Percentiles rank a stretch among this genome's conserved stretches.
These are phyloP conservation scores for Leptinotarsa tumamoca DNA, from an alignment of 2,888 invertebrate species.

Conservation along the genomic window DNA sequence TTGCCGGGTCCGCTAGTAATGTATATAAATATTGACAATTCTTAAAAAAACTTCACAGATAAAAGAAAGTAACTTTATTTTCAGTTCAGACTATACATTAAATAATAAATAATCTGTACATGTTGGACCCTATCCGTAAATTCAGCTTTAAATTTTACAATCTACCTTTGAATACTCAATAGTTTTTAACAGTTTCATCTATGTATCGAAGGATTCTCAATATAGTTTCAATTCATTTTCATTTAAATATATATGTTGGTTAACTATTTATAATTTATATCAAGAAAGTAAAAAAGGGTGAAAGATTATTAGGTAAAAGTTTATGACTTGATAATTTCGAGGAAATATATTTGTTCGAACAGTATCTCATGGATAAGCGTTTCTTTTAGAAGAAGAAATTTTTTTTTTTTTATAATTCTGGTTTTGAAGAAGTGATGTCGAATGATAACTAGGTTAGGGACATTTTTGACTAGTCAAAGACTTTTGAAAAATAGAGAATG, in stretches of 20 bases:
- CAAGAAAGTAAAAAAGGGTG: background rate
- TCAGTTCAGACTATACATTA: conserved; percentile 40
- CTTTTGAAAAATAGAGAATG: too few species aligned
- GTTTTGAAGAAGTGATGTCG: too few species aligned
- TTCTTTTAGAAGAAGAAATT: too few species aligned
- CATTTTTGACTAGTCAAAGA: too few species aligned
- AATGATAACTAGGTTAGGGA: too few species aligned
- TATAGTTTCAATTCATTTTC: background rate
- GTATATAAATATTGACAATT: background rate
- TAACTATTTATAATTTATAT: too few species aligned
- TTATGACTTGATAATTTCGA: too few species aligned
- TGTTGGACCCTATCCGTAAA: conserved; percentile 52
- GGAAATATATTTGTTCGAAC: too few species aligned
- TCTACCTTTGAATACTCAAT: conserved; percentile 32
- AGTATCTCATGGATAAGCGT: too few species aligned
- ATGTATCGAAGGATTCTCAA: conserved; percentile 9
- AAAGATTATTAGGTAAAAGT: background rate
- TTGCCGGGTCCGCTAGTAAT: too few species aligned
- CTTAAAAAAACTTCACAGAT: background rate
- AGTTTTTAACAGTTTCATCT: conserved; percentile 27
- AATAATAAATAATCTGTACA: conserved; percentile 47
- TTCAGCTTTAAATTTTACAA: conserved; percentile 24
- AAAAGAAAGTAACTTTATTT: conserved; percentile 46
- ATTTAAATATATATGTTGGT: background rate
- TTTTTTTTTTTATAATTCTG: too few species aligned